Evolutionary conservation across 2,888 invertebrate species (phyloP).

Genomic region (Limnephilus auricula): DNA sequence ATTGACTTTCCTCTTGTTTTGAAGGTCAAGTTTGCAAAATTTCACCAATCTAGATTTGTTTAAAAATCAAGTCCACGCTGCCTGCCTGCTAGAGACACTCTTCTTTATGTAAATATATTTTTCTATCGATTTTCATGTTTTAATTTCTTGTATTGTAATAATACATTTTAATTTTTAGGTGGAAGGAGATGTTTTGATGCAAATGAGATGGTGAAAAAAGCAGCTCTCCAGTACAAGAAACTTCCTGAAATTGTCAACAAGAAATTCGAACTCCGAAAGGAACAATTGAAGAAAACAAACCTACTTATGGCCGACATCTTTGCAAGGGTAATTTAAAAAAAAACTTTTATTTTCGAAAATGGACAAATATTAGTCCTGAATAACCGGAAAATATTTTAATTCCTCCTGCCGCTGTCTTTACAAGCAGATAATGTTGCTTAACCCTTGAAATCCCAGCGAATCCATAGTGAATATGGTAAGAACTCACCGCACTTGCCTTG

Average conservation of each 20-base stretch:
- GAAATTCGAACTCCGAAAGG: conserved; percentile 78
- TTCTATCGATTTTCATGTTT: not conserved
- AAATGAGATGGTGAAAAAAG: conserved; percentile 56
- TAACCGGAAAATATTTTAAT: not conserved
- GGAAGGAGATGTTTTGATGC: conserved; percentile 55
- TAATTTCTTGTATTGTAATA: not conserved
- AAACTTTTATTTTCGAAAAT: not conserved
- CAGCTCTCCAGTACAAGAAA: conserved; percentile 76
- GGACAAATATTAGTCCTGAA: not conserved
- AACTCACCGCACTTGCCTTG: not conserved
- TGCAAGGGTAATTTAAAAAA: conserved; percentile 78
- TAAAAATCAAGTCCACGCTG: too few species aligned
- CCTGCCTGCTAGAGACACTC: too few species aligned
- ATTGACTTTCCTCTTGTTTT: too few species aligned
- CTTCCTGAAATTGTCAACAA: conserved; percentile 85
- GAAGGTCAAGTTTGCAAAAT: too few species aligned
- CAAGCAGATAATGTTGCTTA: not conserved
- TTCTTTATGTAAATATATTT: not conserved
- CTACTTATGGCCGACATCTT: conserved; percentile 86
- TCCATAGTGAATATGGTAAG: too few species aligned
- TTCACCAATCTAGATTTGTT: too few species aligned
- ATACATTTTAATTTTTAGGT: conserved; percentile 17
- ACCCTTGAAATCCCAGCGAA: too few species aligned
- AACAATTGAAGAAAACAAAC: conserved; percentile 82
- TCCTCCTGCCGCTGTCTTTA: not conserved